Evolutionary conservation across 2,113 vertebrate species (phyloP).

Genomic region (Bambusicola thoracicus): DNA sequence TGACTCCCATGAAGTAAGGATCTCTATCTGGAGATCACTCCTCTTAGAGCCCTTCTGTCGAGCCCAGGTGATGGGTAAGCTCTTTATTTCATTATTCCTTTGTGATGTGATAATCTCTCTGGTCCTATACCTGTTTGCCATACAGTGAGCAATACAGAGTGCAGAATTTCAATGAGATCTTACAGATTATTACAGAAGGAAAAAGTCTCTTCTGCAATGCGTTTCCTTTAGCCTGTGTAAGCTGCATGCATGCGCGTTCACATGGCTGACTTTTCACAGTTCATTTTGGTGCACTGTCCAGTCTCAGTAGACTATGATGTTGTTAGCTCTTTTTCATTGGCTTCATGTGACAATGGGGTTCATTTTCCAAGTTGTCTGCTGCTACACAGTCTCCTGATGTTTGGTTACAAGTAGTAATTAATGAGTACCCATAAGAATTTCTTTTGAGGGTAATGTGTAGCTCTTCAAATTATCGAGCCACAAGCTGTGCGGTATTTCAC

Average conservation of each 20-base stretch:
- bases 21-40: no score
- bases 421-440: not conserved
- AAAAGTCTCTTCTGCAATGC: not conserved
- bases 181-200: not conserved
- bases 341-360: not conserved
- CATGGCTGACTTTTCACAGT: not conserved
- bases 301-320: not conserved
- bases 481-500: not conserved
- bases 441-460: not conserved
- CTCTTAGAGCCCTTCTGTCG: no score
- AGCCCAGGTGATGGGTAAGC: no score
- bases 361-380: not conserved
- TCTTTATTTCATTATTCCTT: no score
- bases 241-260: not conserved
- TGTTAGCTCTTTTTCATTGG: not conserved
- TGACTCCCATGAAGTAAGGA: no score
- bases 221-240: not conserved
- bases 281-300: not conserved
- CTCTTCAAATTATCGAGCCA: not conserved
- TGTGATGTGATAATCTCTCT: no score
- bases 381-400: not conserved
- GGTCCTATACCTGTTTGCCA: no score
- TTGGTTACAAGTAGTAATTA: not conserved
- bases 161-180: not conserved
- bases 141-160: not conserved